Conservation (phyloP, 1,140 invertebrate species). For the Saxidomus purpurata region DNA sequence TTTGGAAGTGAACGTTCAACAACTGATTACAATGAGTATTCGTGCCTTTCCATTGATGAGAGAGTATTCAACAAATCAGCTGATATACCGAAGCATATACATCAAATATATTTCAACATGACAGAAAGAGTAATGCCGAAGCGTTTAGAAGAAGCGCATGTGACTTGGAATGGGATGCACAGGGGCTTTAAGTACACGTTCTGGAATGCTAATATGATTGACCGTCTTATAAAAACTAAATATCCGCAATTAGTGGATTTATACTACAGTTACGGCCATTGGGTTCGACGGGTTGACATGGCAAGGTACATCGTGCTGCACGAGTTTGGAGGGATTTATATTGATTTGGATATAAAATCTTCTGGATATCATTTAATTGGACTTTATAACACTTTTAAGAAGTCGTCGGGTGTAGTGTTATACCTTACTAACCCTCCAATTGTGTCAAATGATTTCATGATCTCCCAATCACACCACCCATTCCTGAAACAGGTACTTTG, state of each 20-base stretch:
- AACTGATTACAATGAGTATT: no score
- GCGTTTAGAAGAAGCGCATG: background rate
- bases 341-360: slow-evolving; percentile 33
- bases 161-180: background rate
- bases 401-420: background rate
- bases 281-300: slow-evolving; percentile 28
- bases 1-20: no score
- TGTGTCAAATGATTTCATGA: slow-evolving; percentile 41
- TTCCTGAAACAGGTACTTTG: slow-evolving; percentile 26
- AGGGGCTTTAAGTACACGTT: slow-evolving; percentile 20
- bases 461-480: background rate
- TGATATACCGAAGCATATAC: slow-evolving; percentile 2
- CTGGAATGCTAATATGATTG: slow-evolving; percentile 43
- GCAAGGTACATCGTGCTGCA: slow-evolving; percentile 28
- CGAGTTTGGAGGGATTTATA: slow-evolving; percentile 27
- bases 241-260: slow-evolving; percentile 15
- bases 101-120: slow-evolving; percentile 39
- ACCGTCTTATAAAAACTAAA: background rate
- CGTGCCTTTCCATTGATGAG: background rate
- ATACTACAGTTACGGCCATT: slow-evolving; percentile 38
- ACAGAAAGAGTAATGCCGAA: background rate
- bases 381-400: background rate
- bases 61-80: background rate
- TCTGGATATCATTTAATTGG: background rate
- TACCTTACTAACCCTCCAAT: slow-evolving; percentile 29